Evolutionary conservation across 2,888 invertebrate genomes (phyloP).

Genomic region (Spicauda simplicius): DNA sequence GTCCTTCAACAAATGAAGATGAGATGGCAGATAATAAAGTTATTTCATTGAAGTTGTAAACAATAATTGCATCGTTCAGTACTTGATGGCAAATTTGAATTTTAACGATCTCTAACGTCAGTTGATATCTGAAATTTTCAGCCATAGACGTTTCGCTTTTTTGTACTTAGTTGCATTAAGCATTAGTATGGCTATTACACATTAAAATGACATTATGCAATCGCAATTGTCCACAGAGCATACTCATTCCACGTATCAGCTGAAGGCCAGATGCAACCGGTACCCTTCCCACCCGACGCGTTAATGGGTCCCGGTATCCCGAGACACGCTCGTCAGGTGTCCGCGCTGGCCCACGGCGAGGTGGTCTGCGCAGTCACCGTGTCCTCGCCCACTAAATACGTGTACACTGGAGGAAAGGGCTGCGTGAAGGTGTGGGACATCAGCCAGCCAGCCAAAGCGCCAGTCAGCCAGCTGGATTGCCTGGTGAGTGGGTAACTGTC

Average conservation of each 20-base stretch:
- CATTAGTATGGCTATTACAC: too few relatives aligned
- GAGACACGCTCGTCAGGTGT: constrained; percentile 93
- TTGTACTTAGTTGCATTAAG: too few relatives aligned
- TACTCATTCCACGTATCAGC: constrained; percentile 97
- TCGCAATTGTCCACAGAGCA: constrained; percentile 87
- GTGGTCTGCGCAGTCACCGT: constrained; percentile 99
- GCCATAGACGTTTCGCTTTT: too few relatives aligned
- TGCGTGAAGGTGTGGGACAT: constrained; percentile 99
- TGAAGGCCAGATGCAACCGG: constrained; percentile 95
- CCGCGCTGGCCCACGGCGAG: constrained; percentile 97
- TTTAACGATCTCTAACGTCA: too few relatives aligned
- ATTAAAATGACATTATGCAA: too few relatives aligned
- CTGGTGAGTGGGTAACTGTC: constrained; percentile 88
- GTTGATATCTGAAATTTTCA: too few relatives aligned
- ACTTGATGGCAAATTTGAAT: too few relatives aligned
- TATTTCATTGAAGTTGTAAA: too few relatives aligned
- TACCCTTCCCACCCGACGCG: constrained; percentile 97
- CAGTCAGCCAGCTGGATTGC: constrained; percentile 96
- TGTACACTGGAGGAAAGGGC: constrained; percentile 98
- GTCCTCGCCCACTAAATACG: constrained; percentile 95
- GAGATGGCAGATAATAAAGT: too few relatives aligned
- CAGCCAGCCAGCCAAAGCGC: constrained; percentile 94
- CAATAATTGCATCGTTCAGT: too few relatives aligned
- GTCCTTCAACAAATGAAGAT: too few relatives aligned
- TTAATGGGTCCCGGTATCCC: constrained; percentile 97